Conservation (phyloP, 2,113 vertebrate genomes). For the Scolopax mira region DNA sequence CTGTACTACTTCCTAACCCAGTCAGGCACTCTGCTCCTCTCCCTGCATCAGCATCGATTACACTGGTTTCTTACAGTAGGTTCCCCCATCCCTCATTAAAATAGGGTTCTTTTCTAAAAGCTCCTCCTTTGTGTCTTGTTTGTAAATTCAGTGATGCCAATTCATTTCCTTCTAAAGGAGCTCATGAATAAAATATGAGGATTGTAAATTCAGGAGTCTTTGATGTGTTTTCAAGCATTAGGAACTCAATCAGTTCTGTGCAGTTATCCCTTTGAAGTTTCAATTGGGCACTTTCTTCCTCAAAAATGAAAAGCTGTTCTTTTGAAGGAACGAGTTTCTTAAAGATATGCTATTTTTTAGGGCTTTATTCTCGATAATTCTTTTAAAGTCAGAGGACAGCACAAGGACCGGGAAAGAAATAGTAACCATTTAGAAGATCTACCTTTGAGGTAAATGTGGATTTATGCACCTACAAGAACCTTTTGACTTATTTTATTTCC, state of each 20-base stretch:
- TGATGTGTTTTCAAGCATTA: conserved; percentile 53
- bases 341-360: background rate
- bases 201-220: conserved; percentile 13
- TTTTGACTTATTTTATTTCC: background rate
- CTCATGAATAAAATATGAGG: conserved; percentile 56
- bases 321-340: background rate
- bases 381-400: background rate
- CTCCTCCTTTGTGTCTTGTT: conserved; percentile 25
- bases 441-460: background rate
- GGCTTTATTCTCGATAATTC: background rate
- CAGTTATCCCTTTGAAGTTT: conserved; percentile 47
- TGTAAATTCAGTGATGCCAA: conserved; percentile 19
- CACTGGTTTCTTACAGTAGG: background rate
- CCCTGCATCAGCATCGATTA: background rate
- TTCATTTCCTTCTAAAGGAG: background rate
- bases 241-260: background rate
- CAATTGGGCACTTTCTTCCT: conserved; percentile 16
- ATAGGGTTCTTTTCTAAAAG: background rate
- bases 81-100: background rate
- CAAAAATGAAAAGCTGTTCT: background rate
- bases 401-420: background rate
- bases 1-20: background rate
- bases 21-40: background rate
- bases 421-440: background rate
- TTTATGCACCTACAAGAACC: background rate